Conservation (phyloP, 2,113 vertebrate species). For the Excalfactoria chinensis region DNA sequence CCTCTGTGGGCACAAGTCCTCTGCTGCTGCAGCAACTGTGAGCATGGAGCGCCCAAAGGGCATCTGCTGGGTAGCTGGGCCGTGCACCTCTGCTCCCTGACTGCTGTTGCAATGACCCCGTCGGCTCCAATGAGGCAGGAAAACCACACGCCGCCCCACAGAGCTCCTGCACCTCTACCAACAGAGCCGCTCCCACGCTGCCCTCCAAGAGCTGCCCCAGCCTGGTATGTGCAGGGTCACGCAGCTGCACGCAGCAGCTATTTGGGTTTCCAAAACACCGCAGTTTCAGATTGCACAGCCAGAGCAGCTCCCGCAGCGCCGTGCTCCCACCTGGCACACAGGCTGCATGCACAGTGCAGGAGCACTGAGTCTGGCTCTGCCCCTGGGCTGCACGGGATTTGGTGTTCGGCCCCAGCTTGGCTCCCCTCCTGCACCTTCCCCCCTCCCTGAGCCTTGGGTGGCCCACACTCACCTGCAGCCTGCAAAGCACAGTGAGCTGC, state of each 20-base stretch:
- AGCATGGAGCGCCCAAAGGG: background rate
- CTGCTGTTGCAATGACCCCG: background rate
- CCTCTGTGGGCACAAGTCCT: background rate
- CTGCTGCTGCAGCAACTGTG: background rate
- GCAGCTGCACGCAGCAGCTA: fast-evolving
- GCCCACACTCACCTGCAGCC: background rate
- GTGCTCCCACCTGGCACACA: background rate
- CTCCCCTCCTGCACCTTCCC: background rate
- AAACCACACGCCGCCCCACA: background rate
- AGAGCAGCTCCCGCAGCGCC: background rate
- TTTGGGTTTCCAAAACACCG: fast-evolving
- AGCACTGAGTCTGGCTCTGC: fast-evolving
- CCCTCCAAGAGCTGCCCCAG: background rate
- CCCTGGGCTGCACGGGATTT: fast-evolving
- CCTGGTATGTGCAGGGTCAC: background rate
- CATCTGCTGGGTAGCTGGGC: background rate
- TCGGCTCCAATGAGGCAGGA: background rate
- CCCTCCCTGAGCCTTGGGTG: background rate
- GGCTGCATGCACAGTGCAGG: background rate
- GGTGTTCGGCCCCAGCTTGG: background rate
- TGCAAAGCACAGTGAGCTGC: fast-evolving
- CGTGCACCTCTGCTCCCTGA: background rate
- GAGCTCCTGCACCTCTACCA: too few species aligned
- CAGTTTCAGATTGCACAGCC: fast-evolving
- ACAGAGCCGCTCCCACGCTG: background rate